Evolutionary conservation across 2,113 vertebrate genomes (phyloP).

Genomic region (Pachyramphus minor): DNA sequence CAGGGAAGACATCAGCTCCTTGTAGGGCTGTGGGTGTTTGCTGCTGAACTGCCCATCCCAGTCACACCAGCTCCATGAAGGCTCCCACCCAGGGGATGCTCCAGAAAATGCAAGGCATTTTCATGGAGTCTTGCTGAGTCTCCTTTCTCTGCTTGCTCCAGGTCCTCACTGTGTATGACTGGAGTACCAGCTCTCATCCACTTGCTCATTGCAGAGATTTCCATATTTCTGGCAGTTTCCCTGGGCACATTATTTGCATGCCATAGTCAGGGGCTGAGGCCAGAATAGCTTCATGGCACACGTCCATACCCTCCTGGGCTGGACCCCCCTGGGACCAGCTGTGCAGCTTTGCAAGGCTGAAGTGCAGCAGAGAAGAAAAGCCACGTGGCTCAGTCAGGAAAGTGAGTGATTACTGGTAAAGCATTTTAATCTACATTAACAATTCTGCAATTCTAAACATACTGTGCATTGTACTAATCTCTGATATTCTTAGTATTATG

Average conservation of each 20-base stretch:
- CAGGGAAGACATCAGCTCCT: background rate
- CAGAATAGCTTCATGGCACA: background rate
- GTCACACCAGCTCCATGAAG: background rate
- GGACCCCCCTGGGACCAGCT: background rate
- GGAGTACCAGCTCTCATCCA: background rate
- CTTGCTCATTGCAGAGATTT: background rate
- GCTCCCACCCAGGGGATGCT: background rate
- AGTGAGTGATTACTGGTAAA: background rate
- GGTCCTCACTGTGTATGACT: background rate
- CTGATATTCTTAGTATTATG: background rate
- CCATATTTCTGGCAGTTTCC: background rate
- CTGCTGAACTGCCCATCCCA: background rate
- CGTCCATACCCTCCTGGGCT: rapidly evolving
- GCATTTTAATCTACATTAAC: background rate
- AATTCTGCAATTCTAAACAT: background rate
- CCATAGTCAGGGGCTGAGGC: background rate
- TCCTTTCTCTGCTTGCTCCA: background rate
- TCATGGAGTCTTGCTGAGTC: background rate
- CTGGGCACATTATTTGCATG: background rate
- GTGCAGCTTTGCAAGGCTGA: background rate
- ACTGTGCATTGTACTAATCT: background rate
- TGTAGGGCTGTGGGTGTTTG: background rate
- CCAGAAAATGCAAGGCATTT: background rate
- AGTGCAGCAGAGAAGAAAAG: background rate
- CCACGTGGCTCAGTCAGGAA: background rate